Base-by-base conservation (phyloP, 2,888 invertebrate species). In the Lamproptera curius region DNA sequence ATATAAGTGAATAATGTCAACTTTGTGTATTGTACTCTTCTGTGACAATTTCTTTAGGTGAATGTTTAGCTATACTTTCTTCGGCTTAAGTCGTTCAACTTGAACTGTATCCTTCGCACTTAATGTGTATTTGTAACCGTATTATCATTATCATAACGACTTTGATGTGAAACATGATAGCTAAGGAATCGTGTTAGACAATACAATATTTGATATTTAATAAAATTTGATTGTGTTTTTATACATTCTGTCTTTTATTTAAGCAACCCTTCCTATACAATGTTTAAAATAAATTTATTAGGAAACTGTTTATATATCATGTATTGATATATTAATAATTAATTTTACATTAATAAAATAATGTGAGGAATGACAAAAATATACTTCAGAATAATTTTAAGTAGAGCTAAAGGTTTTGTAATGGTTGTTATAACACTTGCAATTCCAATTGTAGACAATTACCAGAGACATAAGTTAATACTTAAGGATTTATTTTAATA, bases 171-270 rank as follows among this genome's bases (percentile, higher is more conserved):
- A 85, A 82, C 82, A 84, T 85, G 78, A 81, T 82, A 85, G 79
- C 75, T 85, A 87, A 85, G 83, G 78, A 78, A 83, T 87, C 85
- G 87, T 87, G 87, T 87, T 87, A 87, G 87, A 87, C 87, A 87
- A 87, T 87, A 87, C 87, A 85, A 77, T 87, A 87, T 87, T 86
- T 87, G 85, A 86, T 87, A 87, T 86, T 81, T 80, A 87, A 84
- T 83, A 85, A 85, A 85, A 86, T 82, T 84, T 85, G 85, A 86
- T 85, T 85, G 87, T 86, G 86, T 86, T 87, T 85, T 79, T 72
- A 20, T 78, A 82, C 11, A 51, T 45, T 20, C 40, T n/a, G 55
- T 34, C 40, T 76, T 79, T 80, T 71, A 74, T n/a, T n/a, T n/a
- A n/a, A n/a, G n/a, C n/a, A n/a, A n/a, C n/a, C n/a, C n/a, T n/a